Base-by-base conservation (phyloP, 2,113 vertebrate species). In the Arvicanthis niloticus region DNA sequence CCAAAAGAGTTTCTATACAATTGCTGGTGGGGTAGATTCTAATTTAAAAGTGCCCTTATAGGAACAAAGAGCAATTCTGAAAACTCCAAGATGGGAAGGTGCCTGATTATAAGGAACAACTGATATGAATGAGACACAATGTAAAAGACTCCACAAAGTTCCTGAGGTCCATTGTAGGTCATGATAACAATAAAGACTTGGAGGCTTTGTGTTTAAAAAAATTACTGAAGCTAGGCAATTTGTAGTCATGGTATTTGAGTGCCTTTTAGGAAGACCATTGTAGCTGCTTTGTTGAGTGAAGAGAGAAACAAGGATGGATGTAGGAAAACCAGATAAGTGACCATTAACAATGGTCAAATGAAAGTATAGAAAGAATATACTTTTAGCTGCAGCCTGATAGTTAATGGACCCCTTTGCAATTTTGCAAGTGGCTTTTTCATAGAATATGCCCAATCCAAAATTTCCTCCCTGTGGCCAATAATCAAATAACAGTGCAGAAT, bases 401-500 rank as follows among this genome's bases (percentile, higher is more conserved):
- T 56, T 87, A 48, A 80, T 51, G 31, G 24, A 97, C 24, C 34
- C 80, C 91, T 88, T 72, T 70, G 53, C 84, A 91, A 9, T 92
- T 80, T 86, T 95, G 58, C 65, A 92, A 80, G 51, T 60, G 56
- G 22, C 22, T 92, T 26, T 84, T 93, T 90, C 58, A 89, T 93
- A 84, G 93, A 88, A 76, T 93, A 45, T 29, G 34, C 67, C 15
- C 72, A 76, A 81, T 62, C 3, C 51, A 48, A 67, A 86, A n/a
- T 82, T 84, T 51, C n/a, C n/a, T 93, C 78, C 60, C 70, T 34
- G 2, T 72, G 58, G 6, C 42, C 68, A 73, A 40, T 92, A 56
- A 51, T 84, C 37, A 80, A 45, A 82, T 56, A 84, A 65, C 15
- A 53, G 40, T 53, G 58, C 70, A 53, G 93, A 87, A 68, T 84